Conservation (phyloP, 1,140 invertebrate genomes). For the Phymastichus coffea region DNA sequence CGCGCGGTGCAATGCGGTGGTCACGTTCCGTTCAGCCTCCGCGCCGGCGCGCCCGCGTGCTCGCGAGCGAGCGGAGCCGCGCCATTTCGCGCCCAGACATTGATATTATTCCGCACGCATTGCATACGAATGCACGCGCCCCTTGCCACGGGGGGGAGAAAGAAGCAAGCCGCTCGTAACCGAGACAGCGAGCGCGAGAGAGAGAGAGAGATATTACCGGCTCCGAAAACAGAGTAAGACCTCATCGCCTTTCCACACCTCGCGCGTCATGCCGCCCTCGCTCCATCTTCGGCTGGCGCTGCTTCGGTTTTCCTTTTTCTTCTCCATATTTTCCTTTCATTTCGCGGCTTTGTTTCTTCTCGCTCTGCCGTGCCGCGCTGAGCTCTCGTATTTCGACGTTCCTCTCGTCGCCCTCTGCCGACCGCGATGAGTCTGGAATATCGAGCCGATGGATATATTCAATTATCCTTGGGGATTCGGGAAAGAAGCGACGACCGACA, state of each 20-base stretch:
- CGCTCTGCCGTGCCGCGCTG: not conserved
- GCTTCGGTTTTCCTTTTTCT: not conserved
- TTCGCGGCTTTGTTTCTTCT: not conserved
- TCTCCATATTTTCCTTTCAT: not conserved
- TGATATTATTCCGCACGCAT: slow-evolving; percentile 40
- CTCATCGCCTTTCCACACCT: not conserved
- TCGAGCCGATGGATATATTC: slow-evolving; percentile 15
- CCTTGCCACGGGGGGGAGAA: not conserved
- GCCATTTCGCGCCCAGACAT: slow-evolving; percentile 34
- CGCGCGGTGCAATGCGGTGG: slow-evolving; percentile 30
- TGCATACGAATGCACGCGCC: slow-evolving; percentile 38
- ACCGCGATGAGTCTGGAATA: slow-evolving; percentile 3
- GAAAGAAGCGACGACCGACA: not conserved
- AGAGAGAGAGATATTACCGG: too few species aligned
- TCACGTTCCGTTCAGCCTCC: slow-evolving; percentile 38
- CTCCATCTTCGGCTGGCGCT: not conserved
- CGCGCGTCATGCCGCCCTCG: not conserved
- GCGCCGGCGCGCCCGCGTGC: slow-evolving; percentile 13
- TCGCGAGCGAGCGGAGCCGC: not conserved
- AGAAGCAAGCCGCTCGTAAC: not conserved
- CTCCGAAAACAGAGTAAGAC: too few species aligned
- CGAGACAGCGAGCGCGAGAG: not conserved
- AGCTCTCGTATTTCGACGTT: not conserved
- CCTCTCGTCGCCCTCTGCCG: not conserved
- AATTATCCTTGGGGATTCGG: slow-evolving; percentile 2